These are phyloP conservation scores for Crotalus tigris DNA, from an alignment of 2,113 vertebrate genomes.

Conservation along the genomic window DNA sequence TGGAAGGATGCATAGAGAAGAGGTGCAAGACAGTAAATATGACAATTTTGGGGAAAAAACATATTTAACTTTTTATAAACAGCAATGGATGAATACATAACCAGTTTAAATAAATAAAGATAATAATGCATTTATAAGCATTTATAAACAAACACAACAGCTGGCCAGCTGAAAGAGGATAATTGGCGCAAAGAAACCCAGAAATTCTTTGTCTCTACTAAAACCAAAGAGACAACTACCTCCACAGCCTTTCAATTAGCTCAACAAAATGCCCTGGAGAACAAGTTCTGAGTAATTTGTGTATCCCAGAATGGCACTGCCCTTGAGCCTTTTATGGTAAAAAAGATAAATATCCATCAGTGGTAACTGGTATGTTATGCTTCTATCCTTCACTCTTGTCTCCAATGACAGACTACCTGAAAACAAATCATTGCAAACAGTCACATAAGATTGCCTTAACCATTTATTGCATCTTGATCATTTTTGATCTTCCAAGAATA, in stretches of 20 bases:
- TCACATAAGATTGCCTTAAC: neutral
- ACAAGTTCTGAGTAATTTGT: neutral
- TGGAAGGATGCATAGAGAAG: neutral
- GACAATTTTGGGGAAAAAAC: neutral
- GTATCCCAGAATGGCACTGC: neutral
- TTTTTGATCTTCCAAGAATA: neutral
- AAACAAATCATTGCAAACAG: neutral
- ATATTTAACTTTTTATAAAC: neutral
- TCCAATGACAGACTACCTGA: neutral
- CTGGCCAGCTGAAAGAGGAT: too few species aligned
- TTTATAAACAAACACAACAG: neutral
- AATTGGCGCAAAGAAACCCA: neutral
- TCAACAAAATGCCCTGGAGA: neutral
- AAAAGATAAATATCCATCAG: neutral
- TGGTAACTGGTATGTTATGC: neutral
- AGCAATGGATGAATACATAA: neutral
- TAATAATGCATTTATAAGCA: neutral
- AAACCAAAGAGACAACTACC: neutral
- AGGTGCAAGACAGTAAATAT: neutral
- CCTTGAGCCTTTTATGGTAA: neutral
- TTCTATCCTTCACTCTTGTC: neutral
- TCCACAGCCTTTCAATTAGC: neutral
- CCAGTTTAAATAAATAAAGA: neutral
- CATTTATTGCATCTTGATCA: neutral
- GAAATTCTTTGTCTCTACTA: neutral